Evolutionary conservation across 2,797 vertebrate genomes (phyloP).

Genomic region (Podarcis siculus): DNA sequence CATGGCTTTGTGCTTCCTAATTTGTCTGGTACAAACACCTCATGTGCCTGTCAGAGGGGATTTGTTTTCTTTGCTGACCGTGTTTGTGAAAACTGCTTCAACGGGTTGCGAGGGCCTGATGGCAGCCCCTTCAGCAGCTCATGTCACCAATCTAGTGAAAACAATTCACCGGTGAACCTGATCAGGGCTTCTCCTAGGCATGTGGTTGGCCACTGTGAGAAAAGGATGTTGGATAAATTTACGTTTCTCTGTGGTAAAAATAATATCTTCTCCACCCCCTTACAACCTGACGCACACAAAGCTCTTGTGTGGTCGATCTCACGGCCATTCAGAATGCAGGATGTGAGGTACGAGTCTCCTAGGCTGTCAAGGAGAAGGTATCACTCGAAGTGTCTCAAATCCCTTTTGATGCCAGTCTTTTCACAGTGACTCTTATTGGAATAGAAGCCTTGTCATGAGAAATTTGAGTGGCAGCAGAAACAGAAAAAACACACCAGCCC

Average conservation of each 20-base stretch:
- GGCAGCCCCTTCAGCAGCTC: slow-evolving; percentile 42
- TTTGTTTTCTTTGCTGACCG: slow-evolving; percentile 56
- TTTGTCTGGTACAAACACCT: slow-evolving; percentile 65
- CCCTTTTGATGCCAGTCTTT: neutral
- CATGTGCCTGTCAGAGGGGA: slow-evolving; percentile 62
- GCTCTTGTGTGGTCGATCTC: neutral
- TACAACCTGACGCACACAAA: neutral
- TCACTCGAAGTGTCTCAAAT: neutral
- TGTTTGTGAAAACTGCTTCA: slow-evolving; percentile 57
- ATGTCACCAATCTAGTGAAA: slow-evolving; percentile 47
- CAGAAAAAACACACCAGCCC: neutral
- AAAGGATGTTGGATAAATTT: too few species aligned
- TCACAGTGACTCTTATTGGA: neutral
- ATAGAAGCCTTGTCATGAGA: slow-evolving; percentile 15
- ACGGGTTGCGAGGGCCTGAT: slow-evolving; percentile 52
- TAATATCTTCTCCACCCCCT: neutral
- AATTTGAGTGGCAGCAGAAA: slow-evolving; percentile 5
- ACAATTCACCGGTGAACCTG: slow-evolving; percentile 36
- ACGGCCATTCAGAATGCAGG: neutral
- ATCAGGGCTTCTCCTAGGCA: neutral
- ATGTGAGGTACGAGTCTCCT: neutral
- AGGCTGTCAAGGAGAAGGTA: neutral
- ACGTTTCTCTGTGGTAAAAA: neutral
- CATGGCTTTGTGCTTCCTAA: slow-evolving; percentile 58
- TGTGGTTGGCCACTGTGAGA: too few species aligned